Conservation (phyloP, 1,140 invertebrate species). For the Drosophila persimilis region DNA sequence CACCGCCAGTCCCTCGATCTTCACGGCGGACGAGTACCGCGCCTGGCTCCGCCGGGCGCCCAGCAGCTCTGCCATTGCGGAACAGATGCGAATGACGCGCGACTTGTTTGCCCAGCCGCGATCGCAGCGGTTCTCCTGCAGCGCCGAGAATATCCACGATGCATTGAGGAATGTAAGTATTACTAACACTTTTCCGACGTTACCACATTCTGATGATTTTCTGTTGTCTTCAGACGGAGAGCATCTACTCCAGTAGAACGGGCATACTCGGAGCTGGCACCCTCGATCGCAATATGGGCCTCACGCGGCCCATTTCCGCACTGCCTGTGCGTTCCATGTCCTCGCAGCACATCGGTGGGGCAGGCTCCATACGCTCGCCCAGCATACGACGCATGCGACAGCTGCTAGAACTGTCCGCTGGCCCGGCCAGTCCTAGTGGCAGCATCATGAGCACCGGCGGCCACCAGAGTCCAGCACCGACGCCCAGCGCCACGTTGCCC, state of each 20-base stretch:
- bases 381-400: constrained; percentile 91
- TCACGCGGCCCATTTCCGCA: constrained; percentile 78
- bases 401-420: constrained; percentile 88
- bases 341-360: constrained; percentile 86
- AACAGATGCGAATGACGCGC: constrained; percentile 90
- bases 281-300: constrained; percentile 84
- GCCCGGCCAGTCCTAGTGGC: constrained; percentile 84
- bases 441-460: constrained; percentile 84
- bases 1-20: constrained; percentile 85
- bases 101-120: constrained; percentile 87
- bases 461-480: constrained; percentile 87
- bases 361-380: constrained; percentile 86
- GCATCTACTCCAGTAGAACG: constrained; percentile 84
- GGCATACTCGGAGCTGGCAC: constrained; percentile 84
- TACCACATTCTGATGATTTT: background rate
- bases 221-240: constrained; percentile 85
- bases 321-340: constrained; percentile 87
- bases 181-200: background rate
- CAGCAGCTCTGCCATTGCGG: constrained; percentile 95
- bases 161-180: constrained; percentile 89
- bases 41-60: constrained; percentile 95
- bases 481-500: constrained; percentile 90
- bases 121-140: constrained; percentile 91
- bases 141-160: constrained; percentile 94
- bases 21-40: constrained; percentile 95